phyloP scores from a whole-genome alignment of 1,140 invertebrate genomes.

The Scaptomyza graminum region DNA sequence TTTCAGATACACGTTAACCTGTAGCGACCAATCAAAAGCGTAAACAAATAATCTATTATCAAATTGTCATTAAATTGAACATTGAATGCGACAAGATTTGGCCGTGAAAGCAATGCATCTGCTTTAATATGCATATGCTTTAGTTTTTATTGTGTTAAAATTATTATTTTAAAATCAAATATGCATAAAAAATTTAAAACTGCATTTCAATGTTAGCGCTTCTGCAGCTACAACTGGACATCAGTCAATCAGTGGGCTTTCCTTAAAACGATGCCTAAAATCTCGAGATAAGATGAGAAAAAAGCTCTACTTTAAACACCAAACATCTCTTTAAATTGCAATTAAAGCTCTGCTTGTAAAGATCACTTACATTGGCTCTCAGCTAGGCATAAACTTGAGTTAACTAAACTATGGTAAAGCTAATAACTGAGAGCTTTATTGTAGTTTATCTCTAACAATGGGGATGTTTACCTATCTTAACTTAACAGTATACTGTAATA shows the following conservation, averaged over 20 bases:
- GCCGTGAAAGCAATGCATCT: constrained; percentile 58
- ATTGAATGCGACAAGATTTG: constrained; percentile 48
- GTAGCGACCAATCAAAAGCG: constrained; percentile 3
- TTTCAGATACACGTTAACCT: constrained; percentile 75
- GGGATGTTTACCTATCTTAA: neutral
- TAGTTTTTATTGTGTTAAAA: constrained; percentile 20
- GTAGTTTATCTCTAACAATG: neutral
- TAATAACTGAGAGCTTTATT: neutral
- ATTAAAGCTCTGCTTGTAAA: neutral
- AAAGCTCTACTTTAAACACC: neutral
- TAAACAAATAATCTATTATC: constrained; percentile 13
- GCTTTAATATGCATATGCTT: constrained; percentile 40
- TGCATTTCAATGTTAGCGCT: constrained; percentile 49
- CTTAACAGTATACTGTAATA: too few relatives aligned
- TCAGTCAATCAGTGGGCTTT: constrained; percentile 54
- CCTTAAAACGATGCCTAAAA: constrained; percentile 6
- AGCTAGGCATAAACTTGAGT: constrained; percentile 3
- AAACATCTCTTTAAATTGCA: neutral
- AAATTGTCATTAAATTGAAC: constrained; percentile 41
- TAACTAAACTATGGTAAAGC: constrained; percentile 43
- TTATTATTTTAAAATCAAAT: constrained; percentile 23
- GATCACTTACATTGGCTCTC: neutral
- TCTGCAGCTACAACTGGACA: constrained; percentile 48
- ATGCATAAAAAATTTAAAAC: constrained; percentile 33
- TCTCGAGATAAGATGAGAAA: neutral